A percentile compares a stretch with the other conserved stretches of the same genome.
These are phyloP conservation scores for Paramisgurnus dabryanus DNA, from an alignment of 2,113 vertebrate species.

Conservation along the genomic window DNA sequence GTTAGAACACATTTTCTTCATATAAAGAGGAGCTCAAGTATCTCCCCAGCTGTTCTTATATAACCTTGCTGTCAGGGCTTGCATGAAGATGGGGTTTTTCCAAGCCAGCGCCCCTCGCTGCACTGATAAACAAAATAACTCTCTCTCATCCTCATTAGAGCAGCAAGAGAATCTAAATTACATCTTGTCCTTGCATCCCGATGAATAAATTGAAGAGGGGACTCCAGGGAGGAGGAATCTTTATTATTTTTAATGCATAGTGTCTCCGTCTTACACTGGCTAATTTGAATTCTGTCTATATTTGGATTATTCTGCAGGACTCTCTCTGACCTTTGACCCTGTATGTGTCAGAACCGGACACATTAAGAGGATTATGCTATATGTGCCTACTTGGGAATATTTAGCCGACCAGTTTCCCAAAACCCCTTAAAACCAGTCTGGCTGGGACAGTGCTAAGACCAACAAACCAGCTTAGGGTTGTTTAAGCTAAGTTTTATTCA, in stretches of 20 bases:
- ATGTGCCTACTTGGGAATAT: background rate
- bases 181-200: constrained; percentile 47
- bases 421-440: background rate
- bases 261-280: constrained; percentile 16
- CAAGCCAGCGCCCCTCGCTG: constrained; percentile 33
- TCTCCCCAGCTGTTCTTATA: constrained; percentile 33
- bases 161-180: constrained; percentile 50
- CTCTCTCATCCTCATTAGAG: constrained; percentile 42
- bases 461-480: no score
- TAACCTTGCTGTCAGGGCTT: constrained; percentile 44
- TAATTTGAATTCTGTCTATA: constrained; percentile 1
- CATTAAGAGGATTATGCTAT: constrained; percentile 11
- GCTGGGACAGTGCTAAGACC: no score
- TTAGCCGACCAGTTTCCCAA: background rate
- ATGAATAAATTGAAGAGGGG: constrained; percentile 48
- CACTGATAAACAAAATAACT: constrained; percentile 38
- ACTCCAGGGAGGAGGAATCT: constrained; percentile 8
- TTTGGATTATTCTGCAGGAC: constrained; percentile 14
- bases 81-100: constrained; percentile 33
- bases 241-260: constrained; percentile 43
- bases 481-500: no score
- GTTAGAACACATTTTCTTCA: constrained; percentile 36
- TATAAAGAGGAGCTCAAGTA: constrained; percentile 37
- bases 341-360: background rate
- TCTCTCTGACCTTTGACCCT: constrained; percentile 11